Evolutionary conservation across 2,888 invertebrate species (phyloP).

Genomic region (Miltochrista miniata): DNA sequence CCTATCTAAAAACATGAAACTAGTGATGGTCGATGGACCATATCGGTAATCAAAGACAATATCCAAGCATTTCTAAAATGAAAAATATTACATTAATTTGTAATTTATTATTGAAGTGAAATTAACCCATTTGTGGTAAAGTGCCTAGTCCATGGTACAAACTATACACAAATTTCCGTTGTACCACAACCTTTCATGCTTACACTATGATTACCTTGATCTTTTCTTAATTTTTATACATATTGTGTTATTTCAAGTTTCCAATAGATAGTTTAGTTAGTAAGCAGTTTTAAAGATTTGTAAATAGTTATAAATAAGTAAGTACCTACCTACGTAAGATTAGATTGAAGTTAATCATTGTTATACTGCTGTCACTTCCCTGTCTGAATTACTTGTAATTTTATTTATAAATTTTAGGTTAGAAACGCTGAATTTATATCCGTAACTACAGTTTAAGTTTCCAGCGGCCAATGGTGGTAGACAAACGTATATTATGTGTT

Average conservation of each 20-base stretch:
- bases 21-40: too few species aligned
- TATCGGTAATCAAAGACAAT: too few species aligned
- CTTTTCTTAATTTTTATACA: conserved; percentile 61
- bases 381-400: conserved; percentile 32
- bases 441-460: conserved; percentile 11
- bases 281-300: conserved; percentile 35
- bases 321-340: conserved; percentile 62
- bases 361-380: conserved; percentile 47
- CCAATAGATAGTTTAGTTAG: conserved; percentile 31
- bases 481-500: background rate
- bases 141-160: too few species aligned
- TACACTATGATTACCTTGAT: conserved; percentile 79
- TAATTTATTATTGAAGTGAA: too few species aligned
- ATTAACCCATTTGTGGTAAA: too few species aligned
- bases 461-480: conserved; percentile 10
- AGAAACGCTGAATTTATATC: conserved; percentile 17
- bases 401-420: conserved; percentile 23
- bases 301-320: conserved; percentile 36
- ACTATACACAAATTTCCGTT: background rate
- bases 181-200: conserved; percentile 20
- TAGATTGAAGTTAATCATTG: conserved; percentile 80
- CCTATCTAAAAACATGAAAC: too few species aligned
- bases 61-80: background rate
- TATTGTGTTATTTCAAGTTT: conserved; percentile 35
- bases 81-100: too few species aligned